phyloP scores from a whole-genome alignment of 2,797 vertebrate species.

The Myotis daubentonii region DNA sequence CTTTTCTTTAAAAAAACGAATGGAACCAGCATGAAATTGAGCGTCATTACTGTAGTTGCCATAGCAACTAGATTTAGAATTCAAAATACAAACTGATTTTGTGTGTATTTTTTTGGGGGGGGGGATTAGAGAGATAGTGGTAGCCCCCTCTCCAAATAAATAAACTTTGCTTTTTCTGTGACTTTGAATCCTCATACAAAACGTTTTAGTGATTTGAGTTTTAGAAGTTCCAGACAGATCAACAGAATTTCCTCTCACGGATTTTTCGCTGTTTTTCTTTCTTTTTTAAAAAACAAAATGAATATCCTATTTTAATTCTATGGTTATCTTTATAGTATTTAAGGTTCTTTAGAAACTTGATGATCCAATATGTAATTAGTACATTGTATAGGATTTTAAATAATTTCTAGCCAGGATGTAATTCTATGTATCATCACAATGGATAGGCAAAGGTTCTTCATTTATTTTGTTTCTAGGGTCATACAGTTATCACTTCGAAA shows the following conservation, averaged over 20 bases:
- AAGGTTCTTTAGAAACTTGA: not conserved
- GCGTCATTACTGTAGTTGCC: constrained; percentile 19
- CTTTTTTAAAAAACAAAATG: not conserved
- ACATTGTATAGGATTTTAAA: constrained; percentile 14
- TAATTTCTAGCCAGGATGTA: not conserved
- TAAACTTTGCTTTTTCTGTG: not conserved
- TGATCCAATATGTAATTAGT: not conserved
- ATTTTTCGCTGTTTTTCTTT: not conserved
- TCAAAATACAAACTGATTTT: constrained; percentile 38
- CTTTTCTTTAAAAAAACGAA: constrained; percentile 46
- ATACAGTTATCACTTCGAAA: not conserved
- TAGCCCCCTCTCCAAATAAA: not conserved
- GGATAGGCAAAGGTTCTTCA: not conserved
- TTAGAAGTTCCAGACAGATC: not conserved
- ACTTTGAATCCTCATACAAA: not conserved
- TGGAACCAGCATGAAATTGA: not conserved
- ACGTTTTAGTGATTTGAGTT: not conserved
- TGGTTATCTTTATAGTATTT: not conserved
- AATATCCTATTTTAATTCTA: not conserved
- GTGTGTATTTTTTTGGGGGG: no score
- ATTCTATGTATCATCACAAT: not conserved
- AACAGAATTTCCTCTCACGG: not conserved
- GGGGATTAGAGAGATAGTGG: rapidly evolving
- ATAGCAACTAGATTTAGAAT: constrained; percentile 42
- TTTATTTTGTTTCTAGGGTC: constrained; percentile 15